These are phyloP conservation scores for Ariolimax columbianus DNA, from an alignment of 2,888 invertebrate species.

Conservation along the genomic window DNA sequence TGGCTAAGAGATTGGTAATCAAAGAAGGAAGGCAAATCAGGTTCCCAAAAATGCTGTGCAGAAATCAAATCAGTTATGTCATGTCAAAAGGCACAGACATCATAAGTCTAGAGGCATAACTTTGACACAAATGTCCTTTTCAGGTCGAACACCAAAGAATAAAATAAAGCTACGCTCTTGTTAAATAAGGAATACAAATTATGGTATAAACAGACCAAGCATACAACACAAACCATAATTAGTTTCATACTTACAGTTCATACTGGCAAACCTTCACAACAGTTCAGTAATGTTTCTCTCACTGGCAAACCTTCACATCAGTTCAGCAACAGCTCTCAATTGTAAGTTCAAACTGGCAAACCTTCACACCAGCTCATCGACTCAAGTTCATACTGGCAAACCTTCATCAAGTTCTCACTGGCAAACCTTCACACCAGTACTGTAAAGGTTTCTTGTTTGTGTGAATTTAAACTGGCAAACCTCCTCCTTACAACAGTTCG, in stretches of 20 bases:
- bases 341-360: background rate
- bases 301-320: background rate
- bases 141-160: no score
- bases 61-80: no score
- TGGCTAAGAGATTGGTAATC: no score
- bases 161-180: no score
- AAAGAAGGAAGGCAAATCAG: no score
- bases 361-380: background rate
- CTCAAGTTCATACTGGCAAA: background rate
- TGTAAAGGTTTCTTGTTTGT: background rate
- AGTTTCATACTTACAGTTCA: conserved; percentile 25
- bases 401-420: background rate
- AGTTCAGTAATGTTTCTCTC: conserved; percentile 7
- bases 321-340: background rate
- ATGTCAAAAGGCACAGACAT: no score
- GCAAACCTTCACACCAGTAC: conserved; percentile 7
- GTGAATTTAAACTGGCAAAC: conserved; percentile 16
- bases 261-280: conserved; percentile 16
- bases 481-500: background rate
- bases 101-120: no score
- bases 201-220: background rate
- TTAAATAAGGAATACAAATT: background rate
- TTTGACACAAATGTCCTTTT: no score
- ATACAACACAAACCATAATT: background rate
- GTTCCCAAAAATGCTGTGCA: no score